Evolutionary conservation across 1,140 invertebrate genomes (phyloP).

Genomic region (Sminthurides bifidus): DNA sequence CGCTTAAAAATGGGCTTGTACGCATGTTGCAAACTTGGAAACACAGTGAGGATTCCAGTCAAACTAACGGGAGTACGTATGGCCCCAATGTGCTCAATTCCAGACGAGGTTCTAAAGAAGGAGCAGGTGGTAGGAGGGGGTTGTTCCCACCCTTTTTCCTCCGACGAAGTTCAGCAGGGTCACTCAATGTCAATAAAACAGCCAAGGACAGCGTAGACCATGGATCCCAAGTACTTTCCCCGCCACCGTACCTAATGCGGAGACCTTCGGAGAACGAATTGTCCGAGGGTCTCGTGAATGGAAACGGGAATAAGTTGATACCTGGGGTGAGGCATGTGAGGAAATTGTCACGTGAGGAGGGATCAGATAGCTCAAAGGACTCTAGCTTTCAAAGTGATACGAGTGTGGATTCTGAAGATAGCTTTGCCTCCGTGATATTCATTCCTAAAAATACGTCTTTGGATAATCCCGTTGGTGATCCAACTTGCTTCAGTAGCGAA

Average conservation of each 20-base stretch:
- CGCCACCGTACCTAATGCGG: slow-evolving; percentile 22
- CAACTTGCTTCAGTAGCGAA: slow-evolving; percentile 14
- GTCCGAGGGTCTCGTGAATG: slow-evolving; percentile 16
- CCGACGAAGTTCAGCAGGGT: slow-evolving; percentile 26
- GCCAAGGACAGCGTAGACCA: background rate
- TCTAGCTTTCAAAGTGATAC: slow-evolving; percentile 84
- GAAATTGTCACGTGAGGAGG: slow-evolving; percentile 62
- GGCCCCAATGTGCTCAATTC: slow-evolving; percentile 11
- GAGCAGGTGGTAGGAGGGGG: slow-evolving; percentile 14
- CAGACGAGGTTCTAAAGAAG: slow-evolving; percentile 25
- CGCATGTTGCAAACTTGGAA: slow-evolving; percentile 65
- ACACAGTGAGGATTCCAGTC: slow-evolving; percentile 13
- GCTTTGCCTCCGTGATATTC: slow-evolving; percentile 80
- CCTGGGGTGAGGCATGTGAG: slow-evolving; percentile 39
- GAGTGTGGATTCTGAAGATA: slow-evolving; percentile 82
- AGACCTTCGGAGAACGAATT: slow-evolving; percentile 25
- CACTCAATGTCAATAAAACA: slow-evolving; percentile 20
- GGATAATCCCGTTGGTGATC: slow-evolving; percentile 1
- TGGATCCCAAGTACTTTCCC: slow-evolving; percentile 8
- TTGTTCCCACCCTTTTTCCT: slow-evolving; percentile 30
- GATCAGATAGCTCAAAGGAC: slow-evolving; percentile 81
- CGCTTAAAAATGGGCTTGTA: slow-evolving; percentile 51
- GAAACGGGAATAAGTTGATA: slow-evolving; percentile 34
- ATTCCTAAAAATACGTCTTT: slow-evolving; percentile 48
- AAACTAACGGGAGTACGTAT: background rate